A percentile compares a stretch with the other conserved stretches of the same genome.
phyloP scores from a whole-genome alignment of 2,113 vertebrate species.

The Ctenomys sociabilis region DNA sequence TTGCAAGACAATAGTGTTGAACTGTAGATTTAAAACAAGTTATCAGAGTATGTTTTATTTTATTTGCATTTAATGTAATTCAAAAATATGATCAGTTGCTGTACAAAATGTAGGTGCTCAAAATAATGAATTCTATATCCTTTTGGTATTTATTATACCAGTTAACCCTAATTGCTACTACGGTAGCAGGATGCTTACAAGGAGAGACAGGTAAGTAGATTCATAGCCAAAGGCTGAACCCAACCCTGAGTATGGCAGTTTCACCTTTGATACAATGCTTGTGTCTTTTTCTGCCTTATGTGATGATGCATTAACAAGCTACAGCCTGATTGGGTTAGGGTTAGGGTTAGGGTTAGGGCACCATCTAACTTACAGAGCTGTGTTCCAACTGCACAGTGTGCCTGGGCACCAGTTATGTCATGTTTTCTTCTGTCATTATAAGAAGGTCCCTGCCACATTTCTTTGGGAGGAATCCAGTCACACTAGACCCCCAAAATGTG shows the following conservation, averaged over 20 bases:
- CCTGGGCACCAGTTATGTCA: neutral
- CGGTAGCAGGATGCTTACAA: neutral
- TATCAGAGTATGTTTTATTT: neutral
- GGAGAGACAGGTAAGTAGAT: neutral
- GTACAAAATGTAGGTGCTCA: neutral
- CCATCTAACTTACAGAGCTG: neutral
- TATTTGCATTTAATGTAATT: neutral
- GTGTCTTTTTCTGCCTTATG: neutral
- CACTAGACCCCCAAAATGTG: neutral
- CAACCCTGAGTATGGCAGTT: accelerated
- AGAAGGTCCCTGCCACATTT: neutral
- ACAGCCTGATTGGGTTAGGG: neutral
- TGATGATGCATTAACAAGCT: neutral
- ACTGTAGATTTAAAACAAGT: neutral
- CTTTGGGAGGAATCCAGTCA: neutral
- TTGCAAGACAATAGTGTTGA: neutral
- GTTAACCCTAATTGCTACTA: neutral
- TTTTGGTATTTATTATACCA: neutral
- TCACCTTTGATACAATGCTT: neutral
- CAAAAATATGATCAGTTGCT: neutral
- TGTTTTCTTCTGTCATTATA: neutral
- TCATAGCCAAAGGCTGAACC: neutral
- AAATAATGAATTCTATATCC: neutral
- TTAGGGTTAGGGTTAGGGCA: no score
- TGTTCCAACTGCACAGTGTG: neutral